These are phyloP conservation scores for Mungos mungo DNA, from an alignment of 2,113 vertebrate genomes.

Conservation along the genomic window DNA sequence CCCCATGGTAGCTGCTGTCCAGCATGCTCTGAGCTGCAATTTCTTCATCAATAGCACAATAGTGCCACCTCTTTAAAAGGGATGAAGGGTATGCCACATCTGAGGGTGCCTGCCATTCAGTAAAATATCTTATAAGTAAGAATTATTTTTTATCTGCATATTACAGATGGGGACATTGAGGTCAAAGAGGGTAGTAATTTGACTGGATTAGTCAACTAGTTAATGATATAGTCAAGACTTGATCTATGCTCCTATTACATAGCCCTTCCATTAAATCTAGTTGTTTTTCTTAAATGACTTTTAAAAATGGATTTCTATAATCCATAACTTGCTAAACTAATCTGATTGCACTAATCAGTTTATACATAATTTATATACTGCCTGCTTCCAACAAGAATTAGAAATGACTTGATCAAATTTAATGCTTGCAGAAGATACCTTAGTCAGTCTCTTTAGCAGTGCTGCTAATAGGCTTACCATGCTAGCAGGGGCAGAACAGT, in stretches of 20 bases:
- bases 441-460: not conserved
- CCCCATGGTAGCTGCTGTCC: not conserved
- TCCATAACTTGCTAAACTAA: slow-evolving; percentile 58
- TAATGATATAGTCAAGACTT: not conserved
- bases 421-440: not conserved
- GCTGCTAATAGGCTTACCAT: not conserved
- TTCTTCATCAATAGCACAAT: not conserved
- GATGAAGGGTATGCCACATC: not conserved
- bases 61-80: not conserved
- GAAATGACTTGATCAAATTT: slow-evolving; percentile 50
- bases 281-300: slow-evolving; percentile 47
- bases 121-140: not conserved
- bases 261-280: not conserved
- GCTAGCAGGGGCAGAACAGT: not conserved
- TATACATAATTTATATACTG: slow-evolving; percentile 54
- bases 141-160: not conserved
- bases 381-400: slow-evolving; percentile 46
- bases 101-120: not conserved
- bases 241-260: not conserved
- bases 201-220: not conserved
- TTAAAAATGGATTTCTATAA: slow-evolving; percentile 38
- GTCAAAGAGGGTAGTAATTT: not conserved
- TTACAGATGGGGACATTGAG: not conserved
- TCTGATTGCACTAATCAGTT: slow-evolving; percentile 37
- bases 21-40: not conserved